Evolutionary conservation across 2,888 invertebrate species (phyloP).

Genomic region (Tipula lateralis): DNA sequence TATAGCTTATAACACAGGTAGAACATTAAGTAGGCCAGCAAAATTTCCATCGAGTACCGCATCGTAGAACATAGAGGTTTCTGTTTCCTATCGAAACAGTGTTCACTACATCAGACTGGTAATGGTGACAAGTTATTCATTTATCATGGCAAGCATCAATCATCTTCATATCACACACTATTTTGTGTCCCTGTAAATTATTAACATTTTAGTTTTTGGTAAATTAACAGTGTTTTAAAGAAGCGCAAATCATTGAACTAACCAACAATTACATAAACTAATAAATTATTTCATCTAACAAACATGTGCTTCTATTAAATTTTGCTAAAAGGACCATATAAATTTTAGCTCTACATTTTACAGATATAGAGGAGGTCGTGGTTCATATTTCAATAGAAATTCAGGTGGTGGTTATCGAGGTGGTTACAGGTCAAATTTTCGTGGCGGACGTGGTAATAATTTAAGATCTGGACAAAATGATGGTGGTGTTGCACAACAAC

Average conservation of each 20-base stretch:
- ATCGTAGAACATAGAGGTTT: too few relatives aligned
- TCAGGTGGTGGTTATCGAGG: slow-evolving; percentile 47
- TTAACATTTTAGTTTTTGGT: not conserved
- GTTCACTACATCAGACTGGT: too few relatives aligned
- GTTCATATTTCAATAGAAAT: slow-evolving; percentile 51
- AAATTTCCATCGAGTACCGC: too few relatives aligned
- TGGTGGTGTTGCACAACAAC: slow-evolving; percentile 35
- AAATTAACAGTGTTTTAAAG: not conserved
- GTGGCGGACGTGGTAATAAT: slow-evolving; percentile 34
- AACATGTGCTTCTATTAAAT: slow-evolving; percentile 20
- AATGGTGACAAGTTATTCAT: too few relatives aligned
- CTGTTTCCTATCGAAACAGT: too few relatives aligned
- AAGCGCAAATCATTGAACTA: not conserved
- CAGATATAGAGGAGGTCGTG: slow-evolving; percentile 59
- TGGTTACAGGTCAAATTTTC: slow-evolving; percentile 49
- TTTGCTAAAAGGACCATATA: not conserved
- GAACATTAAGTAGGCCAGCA: too few relatives aligned
- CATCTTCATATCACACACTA: too few relatives aligned
- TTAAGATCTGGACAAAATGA: slow-evolving; percentile 36
- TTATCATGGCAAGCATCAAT: too few relatives aligned
- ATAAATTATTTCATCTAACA: not conserved
- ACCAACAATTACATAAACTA: not conserved
- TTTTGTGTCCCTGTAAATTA: too few relatives aligned
- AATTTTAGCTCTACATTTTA: slow-evolving; percentile 33
- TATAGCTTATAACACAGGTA: too few relatives aligned